These are phyloP conservation scores for Paramormyrops hopkinsi DNA, from an alignment of 2,797 vertebrate genomes.

Conservation along the genomic window DNA sequence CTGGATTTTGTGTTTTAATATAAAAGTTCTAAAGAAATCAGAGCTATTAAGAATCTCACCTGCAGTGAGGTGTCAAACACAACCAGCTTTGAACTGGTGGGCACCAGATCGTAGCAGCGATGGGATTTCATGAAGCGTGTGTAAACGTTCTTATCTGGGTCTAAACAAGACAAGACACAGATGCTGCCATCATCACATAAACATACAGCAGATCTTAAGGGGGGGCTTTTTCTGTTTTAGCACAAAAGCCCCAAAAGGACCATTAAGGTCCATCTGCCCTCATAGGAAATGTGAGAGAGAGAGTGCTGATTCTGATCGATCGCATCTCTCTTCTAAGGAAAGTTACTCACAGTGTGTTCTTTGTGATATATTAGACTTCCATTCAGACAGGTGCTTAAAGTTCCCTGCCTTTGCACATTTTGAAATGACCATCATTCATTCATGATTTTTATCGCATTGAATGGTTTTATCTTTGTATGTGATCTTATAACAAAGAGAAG, in stretches of 20 bases:
- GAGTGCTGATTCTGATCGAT: neutral
- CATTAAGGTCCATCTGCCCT: neutral
- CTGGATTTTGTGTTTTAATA: neutral
- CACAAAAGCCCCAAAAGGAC: neutral
- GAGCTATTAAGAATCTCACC: conserved; percentile 52
- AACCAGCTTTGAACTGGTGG: conserved; percentile 94
- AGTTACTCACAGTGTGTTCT: neutral
- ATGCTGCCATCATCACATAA: neutral
- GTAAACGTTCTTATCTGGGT: conserved; percentile 77
- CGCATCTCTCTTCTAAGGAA: neutral
- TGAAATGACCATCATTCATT: neutral
- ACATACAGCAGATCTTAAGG: neutral
- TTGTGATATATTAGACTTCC: neutral
- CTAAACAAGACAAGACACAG: conserved; percentile 35
- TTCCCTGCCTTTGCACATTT: neutral
- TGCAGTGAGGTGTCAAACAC: conserved; percentile 95
- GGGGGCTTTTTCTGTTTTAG: neutral
- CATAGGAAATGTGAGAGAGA: neutral
- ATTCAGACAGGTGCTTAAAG: neutral
- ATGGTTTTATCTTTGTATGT: neutral
- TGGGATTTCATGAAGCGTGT: conserved; percentile 94
- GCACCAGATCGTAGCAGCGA: conserved; percentile 92
- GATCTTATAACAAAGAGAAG: neutral
- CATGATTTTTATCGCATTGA: neutral
- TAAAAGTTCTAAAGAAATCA: neutral